Evolutionary conservation across 2,113 vertebrate genomes (phyloP).

Genomic region (Mus spicilegus): DNA sequence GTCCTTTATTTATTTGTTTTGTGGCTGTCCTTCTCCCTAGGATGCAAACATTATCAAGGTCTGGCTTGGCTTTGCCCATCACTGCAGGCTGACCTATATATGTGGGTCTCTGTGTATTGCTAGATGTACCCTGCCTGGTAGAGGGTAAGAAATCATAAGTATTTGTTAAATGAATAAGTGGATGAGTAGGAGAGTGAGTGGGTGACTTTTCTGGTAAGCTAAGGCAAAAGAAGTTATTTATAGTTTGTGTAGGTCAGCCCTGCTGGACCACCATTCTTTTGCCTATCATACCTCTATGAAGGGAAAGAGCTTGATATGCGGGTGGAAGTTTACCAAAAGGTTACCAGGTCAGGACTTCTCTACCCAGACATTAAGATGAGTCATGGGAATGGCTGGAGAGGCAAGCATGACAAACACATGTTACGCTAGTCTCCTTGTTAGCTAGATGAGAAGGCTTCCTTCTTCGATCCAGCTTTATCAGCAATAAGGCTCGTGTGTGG

Average conservation of each 20-base stretch:
- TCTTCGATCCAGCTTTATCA: slow-evolving; percentile 10
- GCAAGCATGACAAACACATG: neutral
- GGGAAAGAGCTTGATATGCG: neutral
- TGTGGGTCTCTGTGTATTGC: neutral
- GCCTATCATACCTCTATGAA: neutral
- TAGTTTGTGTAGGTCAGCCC: neutral
- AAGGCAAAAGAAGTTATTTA: neutral
- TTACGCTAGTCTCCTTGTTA: neutral
- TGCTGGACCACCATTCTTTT: neutral
- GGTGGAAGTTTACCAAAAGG: neutral
- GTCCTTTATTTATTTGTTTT: neutral
- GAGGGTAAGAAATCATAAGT: neutral
- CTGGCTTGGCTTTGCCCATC: neutral
- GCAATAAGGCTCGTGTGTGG: neutral
- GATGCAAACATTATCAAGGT: neutral
- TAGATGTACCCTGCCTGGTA: neutral
- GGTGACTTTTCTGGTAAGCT: neutral
- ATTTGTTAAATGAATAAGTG: neutral
- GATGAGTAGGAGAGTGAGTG: neutral
- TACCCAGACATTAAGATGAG: neutral
- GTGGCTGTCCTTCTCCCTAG: neutral
- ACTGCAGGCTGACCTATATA: neutral
- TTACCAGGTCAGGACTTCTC: neutral
- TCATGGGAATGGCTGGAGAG: neutral
- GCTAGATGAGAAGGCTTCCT: neutral